Percentiles rank a stretch among this genome's conserved stretches.
Conservation (phyloP, 2,113 vertebrate genomes). For the Tinamus guttatus region DNA sequence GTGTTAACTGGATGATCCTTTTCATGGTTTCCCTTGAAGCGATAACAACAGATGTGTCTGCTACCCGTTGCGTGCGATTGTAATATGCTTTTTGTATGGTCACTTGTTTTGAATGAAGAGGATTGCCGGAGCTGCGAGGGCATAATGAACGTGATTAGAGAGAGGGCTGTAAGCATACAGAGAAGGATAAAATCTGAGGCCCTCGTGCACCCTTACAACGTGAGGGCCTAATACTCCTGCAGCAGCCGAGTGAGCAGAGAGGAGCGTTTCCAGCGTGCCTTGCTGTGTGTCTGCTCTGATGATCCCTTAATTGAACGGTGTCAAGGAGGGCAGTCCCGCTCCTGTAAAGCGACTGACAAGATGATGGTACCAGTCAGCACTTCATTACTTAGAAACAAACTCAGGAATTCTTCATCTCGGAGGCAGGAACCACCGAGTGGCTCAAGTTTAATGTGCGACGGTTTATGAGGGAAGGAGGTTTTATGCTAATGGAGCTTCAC, state of each 20-base stretch:
- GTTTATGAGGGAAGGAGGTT: conserved; percentile 27
- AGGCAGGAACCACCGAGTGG: background rate
- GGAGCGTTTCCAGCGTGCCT: conserved; percentile 48
- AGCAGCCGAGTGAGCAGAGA: conserved; percentile 40
- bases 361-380: background rate
- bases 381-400: conserved; percentile 56
- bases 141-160: conserved; percentile 23
- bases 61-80: background rate
- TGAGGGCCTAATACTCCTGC: conserved; percentile 9
- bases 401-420: conserved; percentile 32
- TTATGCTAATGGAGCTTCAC: conserved; percentile 3
- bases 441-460: background rate
- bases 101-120: conserved; percentile 58
- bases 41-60: background rate
- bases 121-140: conserved; percentile 11
- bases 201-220: background rate
- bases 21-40: conserved; percentile 10
- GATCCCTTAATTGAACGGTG: conserved; percentile 71
- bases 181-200: background rate
- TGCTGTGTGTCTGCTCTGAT: conserved; percentile 28
- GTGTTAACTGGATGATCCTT: background rate
- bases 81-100: conserved; percentile 28
- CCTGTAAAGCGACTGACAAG: background rate
- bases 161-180: conserved; percentile 9
- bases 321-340: conserved; percentile 23